These are phyloP conservation scores for Phrynosoma blainvillii DNA, from an alignment of 2,113 vertebrate species.

Conservation along the genomic window DNA sequence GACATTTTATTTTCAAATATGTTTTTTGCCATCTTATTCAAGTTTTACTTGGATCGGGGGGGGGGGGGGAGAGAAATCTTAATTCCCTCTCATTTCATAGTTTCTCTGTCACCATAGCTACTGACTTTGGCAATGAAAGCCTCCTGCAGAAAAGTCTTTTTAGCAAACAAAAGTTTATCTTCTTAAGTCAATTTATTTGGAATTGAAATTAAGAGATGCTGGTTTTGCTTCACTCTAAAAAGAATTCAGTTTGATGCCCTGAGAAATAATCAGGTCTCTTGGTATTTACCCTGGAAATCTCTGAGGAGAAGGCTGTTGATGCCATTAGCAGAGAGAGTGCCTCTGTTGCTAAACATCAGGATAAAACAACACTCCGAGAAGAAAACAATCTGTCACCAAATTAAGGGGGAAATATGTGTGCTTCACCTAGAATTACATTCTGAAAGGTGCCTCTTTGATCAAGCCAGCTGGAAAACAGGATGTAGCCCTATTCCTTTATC, in stretches of 20 bases:
- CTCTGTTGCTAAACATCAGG: not conserved
- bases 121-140: constrained; percentile 53
- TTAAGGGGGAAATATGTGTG: not conserved
- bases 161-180: constrained; percentile 33
- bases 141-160: constrained; percentile 66
- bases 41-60: constrained; percentile 19
- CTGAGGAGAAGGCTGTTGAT: not conserved
- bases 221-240: not conserved
- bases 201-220: constrained; percentile 51
- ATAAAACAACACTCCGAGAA: constrained; percentile 22
- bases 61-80: constrained; percentile 26
- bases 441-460: constrained; percentile 1
- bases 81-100: constrained; percentile 55
- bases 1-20: constrained; percentile 19
- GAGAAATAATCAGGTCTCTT: constrained; percentile 36
- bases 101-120: constrained; percentile 61
- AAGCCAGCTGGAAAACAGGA: not conserved
- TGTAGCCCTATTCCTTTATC: not conserved
- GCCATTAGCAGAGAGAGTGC: constrained; percentile 12
- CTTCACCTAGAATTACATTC: not conserved
- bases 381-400: constrained; percentile 9
- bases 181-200: constrained; percentile 34
- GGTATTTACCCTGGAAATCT: not conserved
- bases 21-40: constrained; percentile 72
- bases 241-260: constrained; percentile 37